These are phyloP conservation scores for Drosophila kanapiae DNA, from an alignment of 1,140 invertebrate genomes.

Conservation along the genomic window DNA sequence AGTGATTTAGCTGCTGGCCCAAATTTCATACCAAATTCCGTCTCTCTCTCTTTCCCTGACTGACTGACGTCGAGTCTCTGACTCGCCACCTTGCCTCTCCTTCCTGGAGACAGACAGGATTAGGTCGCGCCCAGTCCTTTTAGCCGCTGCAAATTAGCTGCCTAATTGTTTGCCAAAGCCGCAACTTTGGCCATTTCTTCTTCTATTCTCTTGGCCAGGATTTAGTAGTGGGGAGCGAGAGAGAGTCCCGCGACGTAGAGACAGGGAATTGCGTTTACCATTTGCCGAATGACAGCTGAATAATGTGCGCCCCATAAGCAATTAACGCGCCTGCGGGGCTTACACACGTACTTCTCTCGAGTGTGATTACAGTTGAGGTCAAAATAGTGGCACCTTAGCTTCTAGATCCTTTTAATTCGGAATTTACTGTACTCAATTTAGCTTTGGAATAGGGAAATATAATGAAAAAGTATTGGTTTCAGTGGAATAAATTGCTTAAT, in stretches of 20 bases:
- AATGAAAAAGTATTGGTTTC: background rate
- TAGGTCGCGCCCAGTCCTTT: slow-evolving; percentile 57
- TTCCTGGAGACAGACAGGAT: slow-evolving; percentile 52
- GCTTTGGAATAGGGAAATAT: background rate
- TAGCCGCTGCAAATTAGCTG: slow-evolving; percentile 76
- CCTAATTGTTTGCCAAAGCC: slow-evolving; percentile 83
- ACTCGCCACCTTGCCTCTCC: background rate
- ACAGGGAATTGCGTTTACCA: slow-evolving; percentile 26
- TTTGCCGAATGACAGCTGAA: slow-evolving; percentile 76
- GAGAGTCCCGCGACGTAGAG: background rate
- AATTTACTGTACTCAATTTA: no score
- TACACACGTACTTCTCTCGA: slow-evolving; percentile 51
- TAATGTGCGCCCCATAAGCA: slow-evolving; percentile 80
- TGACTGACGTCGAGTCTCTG: slow-evolving; percentile 42
- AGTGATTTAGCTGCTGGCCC: slow-evolving; percentile 74
- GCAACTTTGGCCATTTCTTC: slow-evolving; percentile 76
- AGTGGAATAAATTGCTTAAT: background rate
- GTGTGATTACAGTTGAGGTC: slow-evolving; percentile 3
- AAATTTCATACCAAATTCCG: slow-evolving; percentile 62
- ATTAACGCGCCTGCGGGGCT: slow-evolving; percentile 76
- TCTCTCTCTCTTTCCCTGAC: slow-evolving; percentile 26
- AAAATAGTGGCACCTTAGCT: background rate
- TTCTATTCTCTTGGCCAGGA: slow-evolving; percentile 23
- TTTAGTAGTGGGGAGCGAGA: background rate
- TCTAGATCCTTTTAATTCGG: background rate